Percentiles rank a stretch among this genome's conserved stretches.
phyloP scores from a whole-genome alignment of 2,113 vertebrate species.

The Chaetops frenatus region DNA sequence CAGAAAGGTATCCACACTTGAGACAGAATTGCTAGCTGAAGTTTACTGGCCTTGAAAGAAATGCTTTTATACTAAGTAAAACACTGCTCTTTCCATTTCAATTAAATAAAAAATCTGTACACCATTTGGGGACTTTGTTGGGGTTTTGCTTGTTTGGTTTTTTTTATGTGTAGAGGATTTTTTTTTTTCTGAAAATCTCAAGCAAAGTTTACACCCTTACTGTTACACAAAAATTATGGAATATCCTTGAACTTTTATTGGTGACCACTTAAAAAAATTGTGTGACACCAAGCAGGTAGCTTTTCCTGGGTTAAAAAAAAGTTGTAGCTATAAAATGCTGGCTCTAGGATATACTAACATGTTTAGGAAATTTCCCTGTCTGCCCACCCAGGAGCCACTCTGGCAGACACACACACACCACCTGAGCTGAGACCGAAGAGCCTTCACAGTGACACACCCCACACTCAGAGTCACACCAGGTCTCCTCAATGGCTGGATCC shows the following conservation, averaged over 20 bases:
- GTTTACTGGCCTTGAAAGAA: not conserved
- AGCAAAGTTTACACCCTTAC: not conserved
- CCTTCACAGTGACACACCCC: not conserved
- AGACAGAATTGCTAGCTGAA: not conserved
- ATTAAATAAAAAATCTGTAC: not conserved
- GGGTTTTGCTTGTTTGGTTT: not conserved
- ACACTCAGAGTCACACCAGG: not conserved
- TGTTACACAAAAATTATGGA: not conserved
- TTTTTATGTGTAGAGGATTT: not conserved
- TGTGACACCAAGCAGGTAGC: rapidly evolving
- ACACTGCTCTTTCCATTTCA: rapidly evolving
- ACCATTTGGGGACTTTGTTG: rapidly evolving
- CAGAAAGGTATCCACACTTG: not conserved
- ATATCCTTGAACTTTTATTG: not conserved
- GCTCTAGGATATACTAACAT: not conserved
- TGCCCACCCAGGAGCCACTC: not conserved
- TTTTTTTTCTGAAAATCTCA: not conserved
- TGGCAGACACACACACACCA: not conserved
- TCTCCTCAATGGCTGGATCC: rapidly evolving
- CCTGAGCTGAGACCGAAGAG: rapidly evolving
- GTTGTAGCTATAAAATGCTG: rapidly evolving
- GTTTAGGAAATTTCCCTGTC: not conserved
- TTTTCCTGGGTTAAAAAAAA: not conserved
- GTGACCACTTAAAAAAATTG: not conserved
- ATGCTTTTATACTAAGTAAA: not conserved